Evolutionary conservation across 2,113 vertebrate species (phyloP).

Genomic region (Uria lomvia): DNA sequence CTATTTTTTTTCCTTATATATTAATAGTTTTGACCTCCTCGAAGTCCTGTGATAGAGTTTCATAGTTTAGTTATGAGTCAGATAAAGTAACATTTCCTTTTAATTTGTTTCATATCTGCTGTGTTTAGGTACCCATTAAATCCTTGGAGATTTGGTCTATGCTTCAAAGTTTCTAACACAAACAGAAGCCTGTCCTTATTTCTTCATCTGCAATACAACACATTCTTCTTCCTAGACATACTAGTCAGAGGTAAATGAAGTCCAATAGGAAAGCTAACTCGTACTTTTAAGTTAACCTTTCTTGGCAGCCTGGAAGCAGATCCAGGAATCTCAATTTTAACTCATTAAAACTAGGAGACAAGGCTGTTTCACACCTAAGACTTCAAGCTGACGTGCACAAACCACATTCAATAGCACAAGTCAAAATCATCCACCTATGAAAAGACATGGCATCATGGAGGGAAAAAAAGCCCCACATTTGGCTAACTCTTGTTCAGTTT

Average conservation of each 20-base stretch:
- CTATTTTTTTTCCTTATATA: neutral
- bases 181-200: neutral
- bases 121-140: neutral
- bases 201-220: neutral
- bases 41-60: neutral
- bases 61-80: neutral
- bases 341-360: neutral
- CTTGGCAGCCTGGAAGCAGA: neutral
- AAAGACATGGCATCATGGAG: neutral
- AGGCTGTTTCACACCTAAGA: neutral
- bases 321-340: neutral
- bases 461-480: neutral
- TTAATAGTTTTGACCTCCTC: constrained; percentile 14
- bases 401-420: neutral
- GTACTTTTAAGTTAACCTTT: neutral
- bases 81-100: neutral
- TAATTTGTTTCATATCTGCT: neutral
- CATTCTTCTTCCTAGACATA: neutral
- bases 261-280: neutral
- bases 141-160: neutral
- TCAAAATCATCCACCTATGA: neutral
- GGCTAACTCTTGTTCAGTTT: neutral
- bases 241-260: neutral
- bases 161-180: neutral
- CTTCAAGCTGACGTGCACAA: neutral